A percentile compares a stretch with the other conserved stretches of the same genome.
Conservation (phyloP, 2,797 vertebrate genomes). For the Saxicola maurus region DNA sequence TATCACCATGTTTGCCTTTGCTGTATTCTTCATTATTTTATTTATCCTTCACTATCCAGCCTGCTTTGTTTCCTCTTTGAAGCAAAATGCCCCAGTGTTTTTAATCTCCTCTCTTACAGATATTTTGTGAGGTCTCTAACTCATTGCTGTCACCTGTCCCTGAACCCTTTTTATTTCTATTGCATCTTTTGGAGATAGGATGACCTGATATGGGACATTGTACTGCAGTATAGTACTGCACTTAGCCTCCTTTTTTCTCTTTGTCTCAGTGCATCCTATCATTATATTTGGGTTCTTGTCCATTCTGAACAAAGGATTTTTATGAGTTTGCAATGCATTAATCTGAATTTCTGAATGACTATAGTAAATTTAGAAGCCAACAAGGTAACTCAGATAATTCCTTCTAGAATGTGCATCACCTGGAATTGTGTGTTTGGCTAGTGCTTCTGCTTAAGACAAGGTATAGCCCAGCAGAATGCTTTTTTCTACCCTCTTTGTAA, state of each 20-base stretch:
- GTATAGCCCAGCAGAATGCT: background rate
- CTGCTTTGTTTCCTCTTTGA: background rate
- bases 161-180: background rate
- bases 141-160: background rate
- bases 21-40: background rate
- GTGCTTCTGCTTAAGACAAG: background rate
- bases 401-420: background rate
- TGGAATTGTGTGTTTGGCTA: fast-evolving
- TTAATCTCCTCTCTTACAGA: background rate
- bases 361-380: background rate
- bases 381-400: background rate
- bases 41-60: background rate
- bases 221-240: background rate
- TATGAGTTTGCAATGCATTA: background rate
- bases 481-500: background rate
- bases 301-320: background rate
- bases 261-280: background rate
- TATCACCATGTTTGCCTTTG: background rate
- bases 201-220: background rate
- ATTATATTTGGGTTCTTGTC: background rate
- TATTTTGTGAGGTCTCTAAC: background rate
- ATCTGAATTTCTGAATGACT: background rate
- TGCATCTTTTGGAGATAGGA: background rate
- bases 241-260: background rate
- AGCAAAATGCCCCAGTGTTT: background rate